A percentile compares a stretch with the other conserved stretches of the same genome.
Evolutionary conservation across 1,140 invertebrate species (phyloP).

Genomic region (Pseudoatta argentina): DNA sequence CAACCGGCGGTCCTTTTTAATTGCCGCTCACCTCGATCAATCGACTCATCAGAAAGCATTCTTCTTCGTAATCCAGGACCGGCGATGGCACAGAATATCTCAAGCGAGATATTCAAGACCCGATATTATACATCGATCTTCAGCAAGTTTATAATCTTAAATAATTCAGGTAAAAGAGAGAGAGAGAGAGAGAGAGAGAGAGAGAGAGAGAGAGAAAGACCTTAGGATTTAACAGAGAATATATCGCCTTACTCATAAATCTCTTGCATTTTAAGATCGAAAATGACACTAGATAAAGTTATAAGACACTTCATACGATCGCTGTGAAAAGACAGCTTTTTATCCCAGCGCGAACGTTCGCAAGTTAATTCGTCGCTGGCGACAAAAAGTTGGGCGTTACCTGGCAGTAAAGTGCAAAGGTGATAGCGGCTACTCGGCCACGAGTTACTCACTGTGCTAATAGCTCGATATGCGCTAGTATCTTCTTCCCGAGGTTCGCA

Average conservation of each 20-base stretch:
- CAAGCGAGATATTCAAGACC: background rate
- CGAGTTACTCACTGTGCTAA: slow-evolving; percentile 60
- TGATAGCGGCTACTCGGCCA: slow-evolving; percentile 42
- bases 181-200: background rate
- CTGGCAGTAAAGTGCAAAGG: slow-evolving; percentile 19
- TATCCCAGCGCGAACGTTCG: slow-evolving; percentile 1
- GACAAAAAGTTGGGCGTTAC: slow-evolving; percentile 34
- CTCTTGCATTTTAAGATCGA: background rate
- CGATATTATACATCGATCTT: background rate
- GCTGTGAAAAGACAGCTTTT: background rate
- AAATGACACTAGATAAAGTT: background rate
- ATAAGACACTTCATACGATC: background rate
- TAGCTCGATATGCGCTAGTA: slow-evolving; percentile 56
- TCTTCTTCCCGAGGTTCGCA: slow-evolving; percentile 43
- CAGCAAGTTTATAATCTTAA: background rate
- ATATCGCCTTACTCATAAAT: background rate
- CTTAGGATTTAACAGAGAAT: background rate
- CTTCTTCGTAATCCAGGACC: background rate
- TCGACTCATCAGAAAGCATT: slow-evolving; percentile 28
- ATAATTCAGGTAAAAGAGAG: background rate
- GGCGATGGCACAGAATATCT: background rate
- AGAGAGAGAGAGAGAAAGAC: background rate
- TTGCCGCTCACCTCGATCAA: slow-evolving; percentile 37
- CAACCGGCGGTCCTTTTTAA: slow-evolving; percentile 34
- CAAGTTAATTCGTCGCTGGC: slow-evolving; percentile 32